Evolutionary conservation across 2,113 vertebrate species (phyloP).

Genomic region (Herpailurus yagouaroundi): DNA sequence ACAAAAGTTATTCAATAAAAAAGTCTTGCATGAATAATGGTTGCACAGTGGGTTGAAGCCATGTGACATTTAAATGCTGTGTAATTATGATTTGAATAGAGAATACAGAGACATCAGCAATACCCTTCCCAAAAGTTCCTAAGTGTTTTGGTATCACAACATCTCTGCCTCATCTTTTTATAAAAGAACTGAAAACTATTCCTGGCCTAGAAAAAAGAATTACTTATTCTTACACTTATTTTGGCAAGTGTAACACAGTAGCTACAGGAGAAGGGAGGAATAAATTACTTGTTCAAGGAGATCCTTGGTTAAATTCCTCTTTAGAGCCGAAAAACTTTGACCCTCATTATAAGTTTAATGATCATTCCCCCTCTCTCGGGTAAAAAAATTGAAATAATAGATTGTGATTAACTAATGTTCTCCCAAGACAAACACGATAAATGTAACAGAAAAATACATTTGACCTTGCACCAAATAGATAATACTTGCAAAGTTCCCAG

Average conservation of each 20-base stretch:
- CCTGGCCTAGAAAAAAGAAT: constrained; percentile 38
- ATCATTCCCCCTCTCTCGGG: background rate
- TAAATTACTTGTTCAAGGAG: constrained; percentile 18
- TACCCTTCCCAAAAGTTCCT: constrained; percentile 30
- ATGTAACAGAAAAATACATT: background rate
- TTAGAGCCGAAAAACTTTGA: constrained; percentile 22
- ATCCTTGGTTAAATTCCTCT: background rate
- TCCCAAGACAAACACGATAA: background rate
- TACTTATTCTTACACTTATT: background rate
- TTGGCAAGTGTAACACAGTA: constrained; percentile 22
- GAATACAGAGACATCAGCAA: background rate
- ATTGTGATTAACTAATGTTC: constrained; percentile 2
- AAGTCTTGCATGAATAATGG: background rate
- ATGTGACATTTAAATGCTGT: background rate
- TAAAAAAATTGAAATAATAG: constrained; percentile 33
- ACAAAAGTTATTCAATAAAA: constrained; percentile 47
- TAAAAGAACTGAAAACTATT: constrained; percentile 35
- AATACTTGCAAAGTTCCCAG: background rate
- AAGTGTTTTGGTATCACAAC: constrained; percentile 33
- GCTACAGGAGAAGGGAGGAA: background rate
- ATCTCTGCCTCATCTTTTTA: background rate
- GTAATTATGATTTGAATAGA: background rate
- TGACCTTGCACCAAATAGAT: background rate
- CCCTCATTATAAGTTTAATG: constrained; percentile 11
- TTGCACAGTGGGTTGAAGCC: background rate